These are phyloP conservation scores for Chloropsis hardwickii DNA, from an alignment of 2,113 vertebrate species.

Conservation along the genomic window DNA sequence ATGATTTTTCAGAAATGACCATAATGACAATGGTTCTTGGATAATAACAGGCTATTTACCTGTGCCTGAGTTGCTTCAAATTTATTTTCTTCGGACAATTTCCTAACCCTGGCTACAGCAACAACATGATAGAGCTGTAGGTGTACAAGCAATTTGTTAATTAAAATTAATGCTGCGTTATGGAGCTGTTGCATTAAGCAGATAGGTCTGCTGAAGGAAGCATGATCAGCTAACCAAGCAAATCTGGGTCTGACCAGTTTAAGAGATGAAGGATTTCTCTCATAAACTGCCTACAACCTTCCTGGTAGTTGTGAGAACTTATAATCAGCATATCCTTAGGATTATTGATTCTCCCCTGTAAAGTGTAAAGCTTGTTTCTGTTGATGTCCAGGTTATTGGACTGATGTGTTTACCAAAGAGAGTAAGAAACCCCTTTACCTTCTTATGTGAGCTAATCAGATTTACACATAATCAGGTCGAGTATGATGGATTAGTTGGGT, in stretches of 20 bases:
- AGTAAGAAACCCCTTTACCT: neutral
- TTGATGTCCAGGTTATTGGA: neutral
- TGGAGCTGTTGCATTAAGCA: neutral
- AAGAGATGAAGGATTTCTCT: neutral
- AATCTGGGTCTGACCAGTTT: neutral
- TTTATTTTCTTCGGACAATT: conserved; percentile 1
- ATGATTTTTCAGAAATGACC: conserved; percentile 43
- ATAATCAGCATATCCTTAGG: neutral
- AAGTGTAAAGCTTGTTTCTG: neutral
- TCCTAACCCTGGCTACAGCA: neutral
- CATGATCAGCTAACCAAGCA: neutral
- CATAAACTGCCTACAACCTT: neutral
- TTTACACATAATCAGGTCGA: neutral
- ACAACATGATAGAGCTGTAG: neutral
- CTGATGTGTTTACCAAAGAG: neutral
- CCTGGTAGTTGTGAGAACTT: neutral
- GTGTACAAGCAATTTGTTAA: conserved; percentile 7
- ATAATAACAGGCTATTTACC: conserved; percentile 34
- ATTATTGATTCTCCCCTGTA: neutral
- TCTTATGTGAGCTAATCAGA: neutral
- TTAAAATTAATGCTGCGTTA: neutral
- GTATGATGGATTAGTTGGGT: neutral
- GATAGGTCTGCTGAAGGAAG: neutral
- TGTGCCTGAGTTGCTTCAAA: conserved; percentile 11
- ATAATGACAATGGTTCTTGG: conserved; percentile 30